Evolutionary conservation across 2,797 vertebrate species (phyloP).

Genomic region (Oryzias dopingdopingensis): DNA sequence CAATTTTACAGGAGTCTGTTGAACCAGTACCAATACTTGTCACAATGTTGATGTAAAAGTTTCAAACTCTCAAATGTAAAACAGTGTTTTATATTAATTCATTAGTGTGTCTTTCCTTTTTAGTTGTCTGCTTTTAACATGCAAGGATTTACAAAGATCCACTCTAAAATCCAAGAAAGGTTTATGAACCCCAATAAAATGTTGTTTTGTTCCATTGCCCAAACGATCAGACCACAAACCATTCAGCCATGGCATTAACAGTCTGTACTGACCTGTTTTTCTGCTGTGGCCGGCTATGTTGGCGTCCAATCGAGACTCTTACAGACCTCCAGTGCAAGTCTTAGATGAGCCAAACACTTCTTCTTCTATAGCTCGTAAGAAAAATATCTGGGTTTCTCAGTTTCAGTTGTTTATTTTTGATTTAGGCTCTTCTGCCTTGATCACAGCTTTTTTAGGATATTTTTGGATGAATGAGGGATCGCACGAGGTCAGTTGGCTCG

Average conservation of each 20-base stretch:
- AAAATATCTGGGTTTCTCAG: conserved; percentile 48
- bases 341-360: conserved; percentile 56
- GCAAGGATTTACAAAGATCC: conserved; percentile 69
- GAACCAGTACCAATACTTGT: too few species aligned
- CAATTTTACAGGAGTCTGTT: too few species aligned
- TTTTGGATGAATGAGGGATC: conserved; percentile 61
- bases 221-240: conserved; percentile 76
- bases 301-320: conserved; percentile 67
- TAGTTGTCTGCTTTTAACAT: conserved; percentile 71
- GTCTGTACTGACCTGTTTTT: conserved; percentile 76
- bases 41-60: too few species aligned
- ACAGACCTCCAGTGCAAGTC: conserved; percentile 60
- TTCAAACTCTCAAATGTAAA: not conserved
- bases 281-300: conserved; percentile 63
- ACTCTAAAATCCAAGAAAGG: conserved; percentile 69
- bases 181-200: conserved; percentile 80
- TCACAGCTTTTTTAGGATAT: conserved; percentile 50
- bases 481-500: conserved; percentile 24
- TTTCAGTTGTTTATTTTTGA: conserved; percentile 52
- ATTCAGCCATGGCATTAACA: conserved; percentile 73
- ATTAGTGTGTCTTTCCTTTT: conserved; percentile 50
- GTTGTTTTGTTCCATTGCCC: conserved; percentile 72
- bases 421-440: conserved; percentile 51
- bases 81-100: conserved; percentile 40
- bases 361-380: conserved; percentile 59